Percentiles rank a stretch among this genome's conserved stretches.
phyloP scores from a whole-genome alignment of 2,113 vertebrate species.

The Etheostoma spectabile region DNA sequence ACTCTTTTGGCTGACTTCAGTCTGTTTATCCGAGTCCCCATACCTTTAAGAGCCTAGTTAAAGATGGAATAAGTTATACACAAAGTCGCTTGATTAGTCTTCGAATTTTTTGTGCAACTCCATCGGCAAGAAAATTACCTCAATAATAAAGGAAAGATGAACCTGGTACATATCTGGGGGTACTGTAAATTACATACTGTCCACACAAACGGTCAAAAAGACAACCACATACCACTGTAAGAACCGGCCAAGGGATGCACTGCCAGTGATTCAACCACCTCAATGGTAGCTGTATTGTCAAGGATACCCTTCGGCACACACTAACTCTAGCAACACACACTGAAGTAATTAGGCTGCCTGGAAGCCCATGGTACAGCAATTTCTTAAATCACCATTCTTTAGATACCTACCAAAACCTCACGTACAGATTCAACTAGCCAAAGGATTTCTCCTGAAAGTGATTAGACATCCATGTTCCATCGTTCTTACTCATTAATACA shows the following conservation, averaged over 20 bases:
- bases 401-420: too few relatives aligned
- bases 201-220: slow-evolving; percentile 22
- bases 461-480: too few relatives aligned
- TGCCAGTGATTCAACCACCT: slow-evolving; percentile 12
- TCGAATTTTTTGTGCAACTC: not conserved
- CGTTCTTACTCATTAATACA: too few relatives aligned
- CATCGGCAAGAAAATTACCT: not conserved
- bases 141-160: not conserved
- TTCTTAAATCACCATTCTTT: too few relatives aligned
- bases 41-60: too few relatives aligned
- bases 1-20: not conserved
- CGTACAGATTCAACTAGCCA: too few relatives aligned
- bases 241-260: not conserved
- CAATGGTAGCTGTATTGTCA: slow-evolving; percentile 6
- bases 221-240: slow-evolving; percentile 8
- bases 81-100: too few relatives aligned
- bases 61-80: not conserved
- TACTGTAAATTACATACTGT: not conserved
- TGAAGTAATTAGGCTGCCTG: too few relatives aligned
- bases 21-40: not conserved
- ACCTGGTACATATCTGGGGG: not conserved
- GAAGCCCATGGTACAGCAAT: too few relatives aligned
- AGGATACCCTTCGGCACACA: too few relatives aligned
- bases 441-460: too few relatives aligned
- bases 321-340: too few relatives aligned